Base-by-base conservation (phyloP, 2,888 invertebrate genomes). In the Lobophora halterata region DNA sequence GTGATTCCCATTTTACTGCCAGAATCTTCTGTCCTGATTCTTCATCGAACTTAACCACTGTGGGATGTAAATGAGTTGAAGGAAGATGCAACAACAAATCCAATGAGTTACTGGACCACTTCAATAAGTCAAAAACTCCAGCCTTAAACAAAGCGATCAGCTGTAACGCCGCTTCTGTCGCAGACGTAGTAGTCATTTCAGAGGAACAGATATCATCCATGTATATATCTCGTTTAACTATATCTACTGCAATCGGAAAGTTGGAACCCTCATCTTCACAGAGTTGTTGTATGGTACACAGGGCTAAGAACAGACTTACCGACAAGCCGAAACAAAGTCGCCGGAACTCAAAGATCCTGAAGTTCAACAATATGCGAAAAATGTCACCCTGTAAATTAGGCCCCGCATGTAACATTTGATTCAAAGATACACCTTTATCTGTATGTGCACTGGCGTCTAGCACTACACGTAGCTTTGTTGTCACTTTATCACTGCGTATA, bases 271-370 rank as follows among this genome's bases (percentile, higher is more conserved):
- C 16, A 5, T 49, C 48, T 0, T 1, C n/a, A 1, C 26, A 32
- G 0, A 50, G 32, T 9, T 48, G 36, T 1, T 25, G 37, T 1
- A 50, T 9, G 0, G 39, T 34, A 10, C 50, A 44, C 4, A 50
- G 6, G 0, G 45, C 47, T 10, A 29, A 23, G n/a, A 29, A 52
- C 1, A 49, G 47, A 12, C 43, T 46, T 1, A 25, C 36, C 4
- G 20, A 29, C 5, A 52, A 13, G 0, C 49, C 47, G 18, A 52
- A 52, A 6, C 31, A 23, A 3, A 49, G 40, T 2, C 41, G 17
- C 17, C 41, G 41, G 20, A 52, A 49, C 7, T 35, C 8, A n/a
- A 35, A 46, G 0, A 26, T n/a, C 0, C 54, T 34, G 18, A 54
- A 49, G 14, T 35, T 17, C 13, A 38, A 17, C 1, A 38, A n/a